phyloP scores from a whole-genome alignment of 2,113 vertebrate species.

The Solea solea region DNA sequence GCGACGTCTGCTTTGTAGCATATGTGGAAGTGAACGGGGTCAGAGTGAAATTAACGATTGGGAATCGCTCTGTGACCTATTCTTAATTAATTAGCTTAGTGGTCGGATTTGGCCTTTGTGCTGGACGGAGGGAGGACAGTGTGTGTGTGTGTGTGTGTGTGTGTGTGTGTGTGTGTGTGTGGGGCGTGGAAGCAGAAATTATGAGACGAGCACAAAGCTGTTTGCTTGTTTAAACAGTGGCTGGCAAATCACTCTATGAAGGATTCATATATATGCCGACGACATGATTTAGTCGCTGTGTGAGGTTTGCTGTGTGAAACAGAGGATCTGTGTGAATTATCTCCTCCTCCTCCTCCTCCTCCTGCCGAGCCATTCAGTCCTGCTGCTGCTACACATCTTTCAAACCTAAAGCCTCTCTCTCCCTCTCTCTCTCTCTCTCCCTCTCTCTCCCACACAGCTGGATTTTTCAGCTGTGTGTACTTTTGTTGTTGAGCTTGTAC shows the following conservation, averaged over 20 bases:
- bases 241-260: slow-evolving; percentile 18
- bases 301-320: slow-evolving; percentile 9
- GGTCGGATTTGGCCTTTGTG: slow-evolving; percentile 55
- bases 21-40: slow-evolving; percentile 38
- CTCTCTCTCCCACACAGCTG: neutral
- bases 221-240: slow-evolving; percentile 29
- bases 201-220: slow-evolving; percentile 2
- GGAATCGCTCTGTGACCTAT: slow-evolving; percentile 52
- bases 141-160: neutral
- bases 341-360: slow-evolving; percentile 8
- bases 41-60: slow-evolving; percentile 50
- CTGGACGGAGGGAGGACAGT: slow-evolving; percentile 22
- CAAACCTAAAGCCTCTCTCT: slow-evolving; percentile 17
- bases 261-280: slow-evolving; percentile 2
- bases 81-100: slow-evolving; percentile 66
- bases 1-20: slow-evolving; percentile 38
- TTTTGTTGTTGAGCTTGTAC: slow-evolving; percentile 13
- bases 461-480: neutral
- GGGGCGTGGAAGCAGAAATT: neutral
- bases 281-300: no score
- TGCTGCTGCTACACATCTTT: slow-evolving; percentile 47
- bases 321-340: slow-evolving; percentile 49
- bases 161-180: neutral
- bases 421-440: neutral
- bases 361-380: slow-evolving; percentile 28